Percentiles rank a stretch among this genome's conserved stretches.
phyloP scores from a whole-genome alignment of 2,888 invertebrate species.

The Sinohyriopsis cumingii region DNA sequence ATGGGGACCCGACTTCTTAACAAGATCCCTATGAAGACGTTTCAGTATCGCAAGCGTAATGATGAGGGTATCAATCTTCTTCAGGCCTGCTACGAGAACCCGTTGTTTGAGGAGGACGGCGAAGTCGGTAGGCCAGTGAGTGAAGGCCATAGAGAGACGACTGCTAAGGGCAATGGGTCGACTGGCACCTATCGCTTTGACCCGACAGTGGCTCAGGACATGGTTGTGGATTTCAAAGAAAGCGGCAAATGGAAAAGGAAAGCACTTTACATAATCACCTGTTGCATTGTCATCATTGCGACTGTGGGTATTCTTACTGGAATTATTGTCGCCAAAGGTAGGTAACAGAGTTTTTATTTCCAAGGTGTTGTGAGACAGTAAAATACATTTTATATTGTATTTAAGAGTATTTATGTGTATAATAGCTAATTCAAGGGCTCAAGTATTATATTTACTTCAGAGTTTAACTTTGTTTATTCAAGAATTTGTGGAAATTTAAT shows the following conservation, averaged over 20 bases:
- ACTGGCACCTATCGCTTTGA: constrained; percentile 22
- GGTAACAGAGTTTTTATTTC: constrained; percentile 4
- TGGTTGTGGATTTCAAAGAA: constrained; percentile 29
- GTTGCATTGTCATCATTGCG: constrained; percentile 18
- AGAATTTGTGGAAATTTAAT: too few relatives aligned
- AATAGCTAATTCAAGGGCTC: too few relatives aligned
- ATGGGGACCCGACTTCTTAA: constrained; percentile 38
- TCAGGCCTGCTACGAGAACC: constrained; percentile 66
- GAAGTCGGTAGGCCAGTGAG: constrained; percentile 7
- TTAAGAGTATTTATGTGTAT: too few relatives aligned
- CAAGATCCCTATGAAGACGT: constrained; percentile 41
- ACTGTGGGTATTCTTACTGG: constrained; percentile 24
- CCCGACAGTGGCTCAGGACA: constrained; percentile 25
- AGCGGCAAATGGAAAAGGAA: constrained; percentile 12
- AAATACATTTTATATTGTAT: too few relatives aligned
- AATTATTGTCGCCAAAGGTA: constrained; percentile 25
- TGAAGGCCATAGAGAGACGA: not conserved
- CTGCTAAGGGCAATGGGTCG: constrained; percentile 1
- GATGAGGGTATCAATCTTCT: constrained; percentile 60
- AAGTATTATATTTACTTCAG: too few relatives aligned
- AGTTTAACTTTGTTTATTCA: too few relatives aligned
- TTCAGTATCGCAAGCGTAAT: constrained; percentile 35
- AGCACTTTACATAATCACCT: constrained; percentile 20
- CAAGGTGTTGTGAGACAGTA: too few relatives aligned
- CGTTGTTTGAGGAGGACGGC: constrained; percentile 55